These are phyloP conservation scores for Penaeus japonicus DNA, from an alignment of 1,140 invertebrate genomes.

Conservation along the genomic window DNA sequence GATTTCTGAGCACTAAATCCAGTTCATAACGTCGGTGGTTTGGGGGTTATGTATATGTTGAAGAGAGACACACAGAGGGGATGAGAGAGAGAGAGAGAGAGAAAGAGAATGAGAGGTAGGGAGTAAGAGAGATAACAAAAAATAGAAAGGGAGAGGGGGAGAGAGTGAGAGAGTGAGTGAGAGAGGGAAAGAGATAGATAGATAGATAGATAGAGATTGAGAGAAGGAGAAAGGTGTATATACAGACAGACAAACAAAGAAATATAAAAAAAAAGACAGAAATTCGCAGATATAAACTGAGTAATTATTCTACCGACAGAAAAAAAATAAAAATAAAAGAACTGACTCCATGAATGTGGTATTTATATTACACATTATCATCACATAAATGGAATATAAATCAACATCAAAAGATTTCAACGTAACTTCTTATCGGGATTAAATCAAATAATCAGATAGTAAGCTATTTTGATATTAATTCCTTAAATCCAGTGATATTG, in stretches of 20 bases:
- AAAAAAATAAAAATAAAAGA: no score
- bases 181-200: not conserved
- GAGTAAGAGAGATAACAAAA: no score
- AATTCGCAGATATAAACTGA: not conserved
- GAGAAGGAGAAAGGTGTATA: not conserved
- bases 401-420: no score
- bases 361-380: no score
- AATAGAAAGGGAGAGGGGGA: not conserved
- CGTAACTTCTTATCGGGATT: no score
- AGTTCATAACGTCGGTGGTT: not conserved
- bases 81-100: not conserved
- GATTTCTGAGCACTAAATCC: conserved; percentile 29
- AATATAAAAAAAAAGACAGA: not conserved
- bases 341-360: no score
- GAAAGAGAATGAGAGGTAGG: not conserved
- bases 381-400: no score
- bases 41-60: not conserved
- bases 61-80: not conserved
- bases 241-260: not conserved
- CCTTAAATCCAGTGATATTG: no score
- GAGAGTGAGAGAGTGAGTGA: not conserved
- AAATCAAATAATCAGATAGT: no score
- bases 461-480: no score
- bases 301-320: no score
- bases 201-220: not conserved